phyloP scores from a whole-genome alignment of 2,113 vertebrate species.

The Petaurus breviceps region DNA sequence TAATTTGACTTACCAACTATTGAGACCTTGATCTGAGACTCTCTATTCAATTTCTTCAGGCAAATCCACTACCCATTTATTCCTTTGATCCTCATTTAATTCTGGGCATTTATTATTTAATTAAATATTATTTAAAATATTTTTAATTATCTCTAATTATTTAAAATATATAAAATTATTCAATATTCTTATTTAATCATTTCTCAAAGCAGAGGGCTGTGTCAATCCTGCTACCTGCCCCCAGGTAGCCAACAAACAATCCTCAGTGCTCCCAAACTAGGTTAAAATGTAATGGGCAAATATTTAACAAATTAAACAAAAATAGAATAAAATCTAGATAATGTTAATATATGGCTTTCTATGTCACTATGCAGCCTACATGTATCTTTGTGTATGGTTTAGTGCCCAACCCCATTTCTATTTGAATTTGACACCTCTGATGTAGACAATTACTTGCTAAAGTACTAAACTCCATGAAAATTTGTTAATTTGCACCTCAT shows the following conservation, averaged over 20 bases:
- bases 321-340: conserved; percentile 6
- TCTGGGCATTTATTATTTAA: neutral
- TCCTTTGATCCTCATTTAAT: neutral
- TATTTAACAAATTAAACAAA: neutral
- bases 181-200: neutral
- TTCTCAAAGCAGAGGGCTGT: neutral
- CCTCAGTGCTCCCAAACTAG: neutral
- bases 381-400: too few species aligned
- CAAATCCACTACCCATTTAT: neutral
- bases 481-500: neutral
- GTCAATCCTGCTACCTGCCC: neutral
- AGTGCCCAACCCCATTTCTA: too few species aligned
- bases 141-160: too few species aligned
- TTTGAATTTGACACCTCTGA: neutral
- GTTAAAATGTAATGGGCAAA: neutral
- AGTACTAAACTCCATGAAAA: neutral
- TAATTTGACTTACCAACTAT: neutral
- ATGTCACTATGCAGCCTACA: too few species aligned
- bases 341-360: neutral
- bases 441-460: conserved; percentile 5
- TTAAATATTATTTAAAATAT: too few species aligned
- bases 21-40: neutral
- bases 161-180: too few species aligned
- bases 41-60: neutral
- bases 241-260: neutral